Base-by-base conservation (phyloP, 2,888 invertebrate species). In the Anorthoa munda region DNA sequence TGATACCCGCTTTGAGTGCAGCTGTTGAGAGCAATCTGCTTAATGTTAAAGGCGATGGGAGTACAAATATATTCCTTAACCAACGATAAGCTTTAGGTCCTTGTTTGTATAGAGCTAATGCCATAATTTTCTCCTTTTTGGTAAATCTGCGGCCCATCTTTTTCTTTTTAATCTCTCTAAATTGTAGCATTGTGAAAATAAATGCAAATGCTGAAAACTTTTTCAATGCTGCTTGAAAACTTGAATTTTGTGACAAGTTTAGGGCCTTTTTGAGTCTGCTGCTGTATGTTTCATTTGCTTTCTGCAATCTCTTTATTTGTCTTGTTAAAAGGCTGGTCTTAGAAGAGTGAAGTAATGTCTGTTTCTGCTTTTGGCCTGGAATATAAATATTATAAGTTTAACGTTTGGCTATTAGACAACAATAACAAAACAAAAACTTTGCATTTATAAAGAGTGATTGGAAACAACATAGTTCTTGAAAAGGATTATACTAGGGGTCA, bases 281-380 rank as follows among this genome's bases (percentile, higher is more conserved):
- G 58, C 58, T 58, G 3, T 61, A 21, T 3, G 17, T 4, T 61
- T 61, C 46, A 23, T 61, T 61, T 61, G 61, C 17, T 46, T 46
- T 61, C 61, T 46, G 61, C 61, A 61, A 46, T 17, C 46, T 46
- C 46, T 46, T 61, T 23, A 61, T 23, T 61, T 46, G 21, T 46
- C 46, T 61, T 46, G 17, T 46, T 61, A 60, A n/a, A 45, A 45
- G 15, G 17, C 46, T 61, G 4, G 46, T 21, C 21, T 46, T 46
- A 23, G 46, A 46, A 23, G 17, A 45, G 21, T 46, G 45, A 23
- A 46, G 2, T 39, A 39, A 59, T 60, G 39, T 39, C 39, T 59
- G 45, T 21, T 9, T 60, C 21, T 15, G 45, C 11, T 46, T 61
- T 9, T 46, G 39, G 17, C 46, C 61, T 17, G 17, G 17, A 46